Evolutionary conservation across 2,113 vertebrate genomes (phyloP), one percentile per base, ranked within the genome.

Genomic region (Synchiropus splendidus): DNA sequence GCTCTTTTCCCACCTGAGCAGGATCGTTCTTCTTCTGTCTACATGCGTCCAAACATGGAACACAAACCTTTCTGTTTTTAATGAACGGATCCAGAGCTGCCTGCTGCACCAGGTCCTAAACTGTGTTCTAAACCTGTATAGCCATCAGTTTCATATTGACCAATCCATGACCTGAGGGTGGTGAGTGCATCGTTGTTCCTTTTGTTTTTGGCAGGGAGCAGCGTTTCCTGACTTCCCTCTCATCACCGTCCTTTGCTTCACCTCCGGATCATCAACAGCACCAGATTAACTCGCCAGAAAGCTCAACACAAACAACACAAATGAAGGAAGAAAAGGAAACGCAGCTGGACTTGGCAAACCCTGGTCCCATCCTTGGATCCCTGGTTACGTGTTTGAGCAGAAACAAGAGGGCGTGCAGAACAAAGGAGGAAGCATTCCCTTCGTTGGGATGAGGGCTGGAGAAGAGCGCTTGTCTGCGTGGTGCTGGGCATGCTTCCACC

Each of bases 361-460:
- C 45, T 70, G 39, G 52, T 63, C 50, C 41, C 36, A 52, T 77
- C 59, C 57, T 59, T 54, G 43, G 52, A 77, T 77, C 41, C 61
- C 56, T 48, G 36, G 10, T 67, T 74, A 44, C 69, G 61, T 57
- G 74, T 74, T 68, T 57, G 64, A 50, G 64, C 16, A 31, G 61
- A 72, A 58, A 64, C 58, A 16, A 67, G 66, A 70, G 66, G 62
- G 62, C 72, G 58, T 14, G 54, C 61, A 68, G 56, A 80, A 82
- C 79, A 82, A 82, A 78, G 54, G 45, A 56, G 48, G 63, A 64
- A 75, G 64, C 55, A 64, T 78, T 27, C 63, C 71, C 70, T 80
- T 82, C 77, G 77, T 80, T 78, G 77, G 75, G 73, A 78, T 82
- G 78, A 78, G 56, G 65, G 64, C 49, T 50, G 72, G 63, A 77